phyloP scores from a whole-genome alignment of 1,140 invertebrate species.

The Anastatus disparis region DNA sequence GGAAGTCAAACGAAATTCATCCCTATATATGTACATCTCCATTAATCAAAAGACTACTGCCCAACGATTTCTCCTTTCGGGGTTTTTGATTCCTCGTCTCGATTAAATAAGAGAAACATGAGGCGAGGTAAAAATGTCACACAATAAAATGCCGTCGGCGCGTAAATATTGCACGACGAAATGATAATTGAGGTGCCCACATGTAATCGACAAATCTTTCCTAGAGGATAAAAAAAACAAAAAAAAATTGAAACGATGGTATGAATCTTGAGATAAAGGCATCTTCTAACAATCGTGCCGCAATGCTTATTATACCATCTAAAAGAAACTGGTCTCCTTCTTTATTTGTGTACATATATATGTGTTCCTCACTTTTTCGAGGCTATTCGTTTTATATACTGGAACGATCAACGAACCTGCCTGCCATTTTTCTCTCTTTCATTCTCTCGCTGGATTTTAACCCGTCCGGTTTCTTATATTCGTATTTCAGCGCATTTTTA shows the following conservation, averaged over 20 bases:
- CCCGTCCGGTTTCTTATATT: conserved; percentile 23
- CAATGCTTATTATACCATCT: not conserved
- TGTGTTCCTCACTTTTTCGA: no score
- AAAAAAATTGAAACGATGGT: not conserved
- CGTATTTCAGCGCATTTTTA: conserved; percentile 21
- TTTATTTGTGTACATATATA: not conserved
- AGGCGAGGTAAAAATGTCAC: no score
- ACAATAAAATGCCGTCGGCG: not conserved
- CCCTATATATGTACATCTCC: conserved; percentile 33
- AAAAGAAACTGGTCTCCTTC: conserved; percentile 33
- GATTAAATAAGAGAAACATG: no score
- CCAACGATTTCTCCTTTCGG: conserved; percentile 26
- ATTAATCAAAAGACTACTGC: conserved; percentile 23
- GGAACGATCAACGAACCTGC: conserved; percentile 30
- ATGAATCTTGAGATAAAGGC: conserved; percentile 21
- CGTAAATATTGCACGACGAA: conserved; percentile 26
- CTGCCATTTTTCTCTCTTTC: conserved; percentile 12
- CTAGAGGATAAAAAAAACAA: not conserved
- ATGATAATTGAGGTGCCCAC: conserved; percentile 40
- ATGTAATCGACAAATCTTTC: conserved; percentile 33
- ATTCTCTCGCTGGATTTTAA: no score
- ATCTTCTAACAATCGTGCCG: conserved; percentile 16
- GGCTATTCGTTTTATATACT: no score
- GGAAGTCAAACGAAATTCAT: no score
- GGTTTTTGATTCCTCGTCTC: no score